Evolutionary conservation across 2,797 vertebrate species (phyloP).

Genomic region (Heterohyrax brucei): DNA sequence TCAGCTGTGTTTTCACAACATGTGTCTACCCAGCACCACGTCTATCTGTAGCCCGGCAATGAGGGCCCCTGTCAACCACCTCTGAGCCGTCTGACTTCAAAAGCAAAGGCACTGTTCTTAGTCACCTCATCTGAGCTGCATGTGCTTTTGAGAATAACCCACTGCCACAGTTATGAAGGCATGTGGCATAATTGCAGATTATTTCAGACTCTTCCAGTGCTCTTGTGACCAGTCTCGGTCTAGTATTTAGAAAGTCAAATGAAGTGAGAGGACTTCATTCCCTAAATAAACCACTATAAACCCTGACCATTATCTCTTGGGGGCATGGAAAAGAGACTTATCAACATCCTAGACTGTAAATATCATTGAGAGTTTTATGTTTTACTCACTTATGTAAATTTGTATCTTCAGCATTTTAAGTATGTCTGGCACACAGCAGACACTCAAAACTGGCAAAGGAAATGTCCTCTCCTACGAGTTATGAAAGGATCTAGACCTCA

Average conservation of each 20-base stretch:
- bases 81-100: conserved; percentile 72
- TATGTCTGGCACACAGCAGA: background rate
- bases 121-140: conserved; percentile 58
- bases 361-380: conserved; percentile 24
- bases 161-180: conserved; percentile 70
- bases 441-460: conserved; percentile 53
- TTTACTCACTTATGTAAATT: conserved; percentile 15
- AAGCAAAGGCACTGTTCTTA: conserved; percentile 60
- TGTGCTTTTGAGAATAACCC: conserved; percentile 67
- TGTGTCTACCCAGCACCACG: conserved; percentile 66
- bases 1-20: conserved; percentile 85
- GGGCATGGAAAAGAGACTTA: background rate
- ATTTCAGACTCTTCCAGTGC: background rate
- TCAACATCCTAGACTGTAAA: background rate
- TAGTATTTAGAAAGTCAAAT: conserved; percentile 4
- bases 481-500: conserved; percentile 7
- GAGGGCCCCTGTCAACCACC: conserved; percentile 70
- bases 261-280: background rate
- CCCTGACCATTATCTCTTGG: background rate
- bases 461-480: conserved; percentile 25
- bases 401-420: conserved; percentile 45
- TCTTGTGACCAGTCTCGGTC: conserved; percentile 23
- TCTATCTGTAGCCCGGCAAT: conserved; percentile 82
- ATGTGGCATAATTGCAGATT: background rate
- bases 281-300: background rate